Base-by-base conservation (phyloP, 1,140 invertebrate species). In the Macrostomum lignano region DNA sequence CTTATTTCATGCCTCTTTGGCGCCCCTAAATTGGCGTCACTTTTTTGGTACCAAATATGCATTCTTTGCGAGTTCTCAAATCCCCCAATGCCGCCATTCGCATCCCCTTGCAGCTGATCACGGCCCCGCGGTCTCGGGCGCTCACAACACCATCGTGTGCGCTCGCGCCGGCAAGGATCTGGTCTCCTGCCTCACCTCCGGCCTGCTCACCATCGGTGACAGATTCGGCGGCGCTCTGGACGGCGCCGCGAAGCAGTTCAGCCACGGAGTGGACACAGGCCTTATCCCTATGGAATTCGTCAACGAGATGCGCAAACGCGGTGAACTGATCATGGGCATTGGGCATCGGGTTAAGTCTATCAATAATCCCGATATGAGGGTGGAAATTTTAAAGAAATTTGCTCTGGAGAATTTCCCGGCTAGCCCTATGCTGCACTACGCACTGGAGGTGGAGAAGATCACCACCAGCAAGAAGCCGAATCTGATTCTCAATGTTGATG, bases 81-180 rank as follows among this genome's bases (percentile, higher is more conserved):
- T n/a, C n/a, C n/a, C n/a, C n/a, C n/a, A n/a, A n/a, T n/a, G n/a
- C n/a, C n/a, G n/a, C n/a, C n/a, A n/a, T n/a, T n/a, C n/a, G n/a
- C n/a, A n/a, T n/a, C n/a, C n/a, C n/a, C n/a, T n/a, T n/a, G n/a
- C n/a, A 1, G 91, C 91, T 30, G 91, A 96, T 63, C 91, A 96
- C 54, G 91, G 88, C 17, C 88, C 91, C 0, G 91, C 88, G 7
- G 91, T 98, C 0, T 88, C 79, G 6, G 91, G 88, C 11, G 88
- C 88, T 0, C 88, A 96, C 52, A 98, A 98, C 54, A 96, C 88
- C 10, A 96, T 98, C 53, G 91, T 98, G 5, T 93, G 84, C 49
- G 86, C 91, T 2, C 60, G 91, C 39, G 91, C 91, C 28, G 91
- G 91, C 13, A 98, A 98, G 63, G 88, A 98, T 67, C 66, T 96